Base-by-base conservation (phyloP, 1,140 invertebrate species). In the Drosophila willistoni region DNA sequence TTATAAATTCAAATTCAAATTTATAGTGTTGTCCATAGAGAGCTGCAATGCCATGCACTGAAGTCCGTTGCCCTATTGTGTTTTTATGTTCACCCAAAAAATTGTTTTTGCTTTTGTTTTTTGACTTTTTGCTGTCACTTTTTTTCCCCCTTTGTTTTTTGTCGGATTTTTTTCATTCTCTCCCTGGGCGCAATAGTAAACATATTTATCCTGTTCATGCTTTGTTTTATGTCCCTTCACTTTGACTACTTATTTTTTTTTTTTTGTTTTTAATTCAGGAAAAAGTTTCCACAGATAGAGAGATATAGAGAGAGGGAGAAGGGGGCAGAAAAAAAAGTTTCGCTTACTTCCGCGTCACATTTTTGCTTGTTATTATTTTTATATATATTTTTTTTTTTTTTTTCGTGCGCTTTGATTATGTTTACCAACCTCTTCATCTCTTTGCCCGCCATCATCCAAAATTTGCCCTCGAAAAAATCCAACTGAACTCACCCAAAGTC, bases 191-290 rank as follows among this genome's bases (percentile, higher is more conserved):
- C 19, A 68, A 76, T 77, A 61, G 74, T 77, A 83, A 83, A 83
- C 82, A 85, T 86, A 86, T 86, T 86, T 86, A 55, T 51, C 59
- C 66, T 75, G 64, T 64, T 71, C 56, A 17, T 9, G 64, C 69
- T 84, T 84, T 84, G 81, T 77, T 84, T 84, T 68, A 79, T 84
- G 77, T 84, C 81, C 73, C 63, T 64, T 66, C 77, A 84, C 81
- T 84, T 83, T 80, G 64, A 47, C 76, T 72, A 70, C 69, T 64
- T 29, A 56, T 47, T 57, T 51, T 60, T 10, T 36, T 36, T 63
- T 64, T 84, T 71, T 71, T 44, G 73, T 79, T 85, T 78, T 85
- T 85, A 82, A 85, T 85, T 85, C 81, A 54, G 56, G 41, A 59
- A 9, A 85, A 86, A 85, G 71, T 86, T 85, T 83, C 60, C 56